Evolutionary conservation across 2,797 vertebrate species (phyloP).

Genomic region (Phalanger gymnotis): DNA sequence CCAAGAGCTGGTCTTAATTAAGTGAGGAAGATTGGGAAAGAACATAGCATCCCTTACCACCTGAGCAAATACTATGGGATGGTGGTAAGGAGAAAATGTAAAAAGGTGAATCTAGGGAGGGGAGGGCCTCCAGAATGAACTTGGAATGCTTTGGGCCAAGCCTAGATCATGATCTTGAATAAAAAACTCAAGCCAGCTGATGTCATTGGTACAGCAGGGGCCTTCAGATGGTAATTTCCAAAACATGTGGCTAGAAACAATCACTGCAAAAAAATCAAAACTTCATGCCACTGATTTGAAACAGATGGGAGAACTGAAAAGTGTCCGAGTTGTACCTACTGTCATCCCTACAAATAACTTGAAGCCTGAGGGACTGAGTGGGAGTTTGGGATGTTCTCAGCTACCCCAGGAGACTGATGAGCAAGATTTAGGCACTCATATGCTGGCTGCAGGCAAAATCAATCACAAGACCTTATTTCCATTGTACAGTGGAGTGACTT

Average conservation of each 20-base stretch:
- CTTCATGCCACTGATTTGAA: conserved; percentile 42
- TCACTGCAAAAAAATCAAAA: background rate
- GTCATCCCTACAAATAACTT: background rate
- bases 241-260: conserved; percentile 17
- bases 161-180: background rate
- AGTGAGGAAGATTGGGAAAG: background rate
- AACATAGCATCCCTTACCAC: background rate
- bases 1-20: background rate
- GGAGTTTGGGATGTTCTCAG: background rate
- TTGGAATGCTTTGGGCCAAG: background rate
- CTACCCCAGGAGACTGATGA: background rate
- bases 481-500: background rate
- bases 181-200: background rate
- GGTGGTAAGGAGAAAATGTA: background rate
- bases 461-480: background rate
- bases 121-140: background rate
- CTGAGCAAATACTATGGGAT: background rate
- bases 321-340: conserved; percentile 6
- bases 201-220: conserved; percentile 7
- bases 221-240: background rate
- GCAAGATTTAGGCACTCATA: background rate
- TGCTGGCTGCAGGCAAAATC: background rate
- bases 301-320: conserved; percentile 55
- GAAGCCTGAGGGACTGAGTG: background rate
- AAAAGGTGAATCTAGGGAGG: background rate